Evolutionary conservation across 2,888 invertebrate species (phyloP).

Genomic region (Chrysomela aeneicollis): DNA sequence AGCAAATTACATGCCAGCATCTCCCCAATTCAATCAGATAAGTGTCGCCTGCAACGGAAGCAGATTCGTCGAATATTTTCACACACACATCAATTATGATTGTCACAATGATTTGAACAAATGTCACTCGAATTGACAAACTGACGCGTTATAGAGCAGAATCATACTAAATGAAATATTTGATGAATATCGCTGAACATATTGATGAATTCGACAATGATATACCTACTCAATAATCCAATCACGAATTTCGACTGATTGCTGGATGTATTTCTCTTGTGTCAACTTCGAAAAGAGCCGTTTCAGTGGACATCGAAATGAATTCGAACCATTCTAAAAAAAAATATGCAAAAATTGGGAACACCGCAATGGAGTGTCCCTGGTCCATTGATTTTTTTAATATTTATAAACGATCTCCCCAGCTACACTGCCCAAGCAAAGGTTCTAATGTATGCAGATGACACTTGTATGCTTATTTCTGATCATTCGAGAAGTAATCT

Average conservation of each 20-base stretch:
- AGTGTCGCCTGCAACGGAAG: conserved; percentile 39
- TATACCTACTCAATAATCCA: neutral
- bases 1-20: conserved; percentile 32
- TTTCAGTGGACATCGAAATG: too few relatives aligned
- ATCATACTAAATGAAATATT: conserved; percentile 27
- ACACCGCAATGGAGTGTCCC: too few relatives aligned
- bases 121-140: conserved; percentile 34
- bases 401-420: too few relatives aligned
- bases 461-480: too few relatives aligned
- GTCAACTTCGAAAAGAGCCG: too few relatives aligned
- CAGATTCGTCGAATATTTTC: conserved; percentile 42
- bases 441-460: too few relatives aligned
- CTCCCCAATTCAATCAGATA: conserved; percentile 32
- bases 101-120: conserved; percentile 37
- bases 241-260: neutral
- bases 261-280: too few relatives aligned
- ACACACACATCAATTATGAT: conserved; percentile 36
- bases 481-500: too few relatives aligned
- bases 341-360: too few relatives aligned
- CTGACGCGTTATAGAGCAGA: conserved; percentile 21
- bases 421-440: too few relatives aligned
- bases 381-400: too few relatives aligned
- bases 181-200: neutral
- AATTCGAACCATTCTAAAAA: too few relatives aligned
- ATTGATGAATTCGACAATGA: neutral